Evolutionary conservation across 64 coral and sea anemone species (phyloP).

Genomic region (Hydrozoanthus tunicans): DNA sequence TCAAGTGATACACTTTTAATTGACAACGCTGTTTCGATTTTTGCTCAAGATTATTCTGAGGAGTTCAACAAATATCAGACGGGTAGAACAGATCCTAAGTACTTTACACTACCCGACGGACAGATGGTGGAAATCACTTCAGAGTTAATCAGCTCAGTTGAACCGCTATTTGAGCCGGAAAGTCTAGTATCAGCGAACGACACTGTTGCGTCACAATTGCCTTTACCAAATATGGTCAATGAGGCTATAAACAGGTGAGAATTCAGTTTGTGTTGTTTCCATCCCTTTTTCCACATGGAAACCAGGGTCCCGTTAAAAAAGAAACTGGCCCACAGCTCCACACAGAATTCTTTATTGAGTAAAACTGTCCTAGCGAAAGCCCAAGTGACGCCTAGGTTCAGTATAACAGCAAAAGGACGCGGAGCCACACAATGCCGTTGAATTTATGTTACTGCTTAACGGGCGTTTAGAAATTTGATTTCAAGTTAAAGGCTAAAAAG

Average conservation of each 20-base stretch:
- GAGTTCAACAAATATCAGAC: slow-evolving; percentile 79
- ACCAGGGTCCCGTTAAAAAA: no score
- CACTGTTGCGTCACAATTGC: slow-evolving; percentile 75
- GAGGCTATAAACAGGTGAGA: slow-evolving; percentile 73
- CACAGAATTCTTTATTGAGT: no score
- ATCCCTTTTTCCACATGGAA: no score
- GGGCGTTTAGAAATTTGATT: no score
- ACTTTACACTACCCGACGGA: slow-evolving; percentile 84
- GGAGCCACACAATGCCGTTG: no score
- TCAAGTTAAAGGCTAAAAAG: no score
- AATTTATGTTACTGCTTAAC: no score
- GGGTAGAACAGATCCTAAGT: slow-evolving; percentile 59
- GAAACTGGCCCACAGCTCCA: no score
- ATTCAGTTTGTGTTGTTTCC: background rate
- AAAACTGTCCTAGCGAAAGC: no score
- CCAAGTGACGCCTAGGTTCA: no score
- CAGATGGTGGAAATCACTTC: slow-evolving; percentile 75
- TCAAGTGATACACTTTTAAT: no score
- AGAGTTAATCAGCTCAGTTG: slow-evolving; percentile 72
- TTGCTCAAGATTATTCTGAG: slow-evolving; percentile 64
- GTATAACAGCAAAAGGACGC: no score
- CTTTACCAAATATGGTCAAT: slow-evolving; percentile 67
- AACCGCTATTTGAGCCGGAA: slow-evolving; percentile 83
- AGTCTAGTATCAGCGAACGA: slow-evolving; percentile 62
- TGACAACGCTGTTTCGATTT: background rate